Evolutionary conservation across 2,113 vertebrate species (phyloP).

Genomic region (Enhydra lutris): DNA sequence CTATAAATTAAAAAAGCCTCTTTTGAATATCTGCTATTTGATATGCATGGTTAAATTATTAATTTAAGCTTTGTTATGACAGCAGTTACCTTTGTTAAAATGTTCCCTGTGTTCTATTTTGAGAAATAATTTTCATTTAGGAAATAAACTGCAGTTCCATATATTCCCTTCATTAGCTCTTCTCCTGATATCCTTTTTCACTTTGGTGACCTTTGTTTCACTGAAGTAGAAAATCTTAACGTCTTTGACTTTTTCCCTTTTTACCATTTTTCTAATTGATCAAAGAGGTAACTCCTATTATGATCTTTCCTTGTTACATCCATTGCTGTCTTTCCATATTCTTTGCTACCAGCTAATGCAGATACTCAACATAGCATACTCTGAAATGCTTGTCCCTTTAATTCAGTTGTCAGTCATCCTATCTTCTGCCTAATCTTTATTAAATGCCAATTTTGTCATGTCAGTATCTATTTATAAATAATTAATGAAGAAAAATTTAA

Average conservation of each 20-base stretch:
- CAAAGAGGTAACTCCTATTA: neutral
- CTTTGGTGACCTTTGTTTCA: neutral
- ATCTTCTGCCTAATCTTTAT: neutral
- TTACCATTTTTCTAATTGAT: neutral
- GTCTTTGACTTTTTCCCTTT: neutral
- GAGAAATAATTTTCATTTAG: neutral
- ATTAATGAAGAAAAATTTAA: neutral
- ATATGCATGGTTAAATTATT: neutral
- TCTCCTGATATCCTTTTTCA: neutral
- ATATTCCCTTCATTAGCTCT: neutral
- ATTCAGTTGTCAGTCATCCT: neutral
- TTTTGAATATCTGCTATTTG: conserved; percentile 29
- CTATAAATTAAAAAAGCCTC: neutral
- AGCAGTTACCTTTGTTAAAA: neutral
- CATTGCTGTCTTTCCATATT: neutral
- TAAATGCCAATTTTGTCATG: neutral
- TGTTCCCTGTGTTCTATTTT: neutral
- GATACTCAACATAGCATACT: neutral
- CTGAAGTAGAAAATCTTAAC: neutral
- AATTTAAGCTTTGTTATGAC: neutral
- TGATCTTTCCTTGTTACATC: neutral
- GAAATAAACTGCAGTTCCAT: neutral
- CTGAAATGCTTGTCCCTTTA: neutral
- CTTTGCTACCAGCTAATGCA: neutral
- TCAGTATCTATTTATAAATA: neutral